These are phyloP conservation scores for Nymphicus hollandicus DNA, from an alignment of 2,113 vertebrate genomes.

Conservation along the genomic window DNA sequence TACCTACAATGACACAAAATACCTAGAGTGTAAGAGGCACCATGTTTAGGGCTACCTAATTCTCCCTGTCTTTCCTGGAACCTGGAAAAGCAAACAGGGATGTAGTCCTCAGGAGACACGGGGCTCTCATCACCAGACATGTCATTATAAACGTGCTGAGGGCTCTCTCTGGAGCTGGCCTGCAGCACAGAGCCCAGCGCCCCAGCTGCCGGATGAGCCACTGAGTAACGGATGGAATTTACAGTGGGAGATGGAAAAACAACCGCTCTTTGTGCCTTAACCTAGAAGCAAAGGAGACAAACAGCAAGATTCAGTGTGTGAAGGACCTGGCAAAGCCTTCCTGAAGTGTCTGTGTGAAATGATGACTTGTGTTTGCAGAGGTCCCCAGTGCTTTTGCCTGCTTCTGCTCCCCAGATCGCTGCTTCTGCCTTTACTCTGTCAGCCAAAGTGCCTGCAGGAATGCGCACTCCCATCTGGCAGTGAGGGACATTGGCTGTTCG, in stretches of 20 bases:
- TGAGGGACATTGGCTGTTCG: not conserved
- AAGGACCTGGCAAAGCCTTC: not conserved
- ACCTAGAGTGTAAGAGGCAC: not conserved
- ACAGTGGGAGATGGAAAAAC: not conserved
- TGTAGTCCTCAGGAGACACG: accelerated
- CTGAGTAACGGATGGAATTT: not conserved
- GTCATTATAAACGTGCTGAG: not conserved
- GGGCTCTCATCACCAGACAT: not conserved
- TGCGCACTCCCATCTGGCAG: accelerated
- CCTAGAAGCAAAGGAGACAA: not conserved
- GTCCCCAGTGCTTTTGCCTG: not conserved
- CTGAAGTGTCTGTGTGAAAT: not conserved
- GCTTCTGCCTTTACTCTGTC: not conserved
- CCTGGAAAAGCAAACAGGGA: not conserved
- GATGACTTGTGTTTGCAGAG: not conserved
- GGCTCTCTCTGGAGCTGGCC: not conserved
- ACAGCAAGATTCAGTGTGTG: not conserved
- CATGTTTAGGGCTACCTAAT: not conserved
- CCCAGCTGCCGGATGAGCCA: not conserved
- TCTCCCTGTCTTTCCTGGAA: not conserved
- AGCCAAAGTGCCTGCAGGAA: not conserved
- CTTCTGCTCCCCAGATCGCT: not conserved
- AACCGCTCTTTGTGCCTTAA: not conserved
- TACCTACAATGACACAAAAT: not conserved
- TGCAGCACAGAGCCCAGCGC: not conserved